Base-by-base conservation (phyloP, 2,888 invertebrate genomes). In the Cataglyphis altisquamis region DNA sequence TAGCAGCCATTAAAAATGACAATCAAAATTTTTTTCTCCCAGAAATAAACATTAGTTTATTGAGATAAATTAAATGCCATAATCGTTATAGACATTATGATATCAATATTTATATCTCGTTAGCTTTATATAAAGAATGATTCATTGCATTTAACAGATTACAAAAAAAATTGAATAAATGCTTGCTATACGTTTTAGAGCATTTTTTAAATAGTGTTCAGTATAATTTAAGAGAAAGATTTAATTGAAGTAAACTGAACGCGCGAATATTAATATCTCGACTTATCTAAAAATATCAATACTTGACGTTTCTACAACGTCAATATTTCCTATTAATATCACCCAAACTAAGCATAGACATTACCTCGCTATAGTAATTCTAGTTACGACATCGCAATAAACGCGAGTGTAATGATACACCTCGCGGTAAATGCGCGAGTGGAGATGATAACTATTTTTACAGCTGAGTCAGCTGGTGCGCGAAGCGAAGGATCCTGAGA, bases 371-470 rank as follows among this genome's bases (percentile, higher is more conserved):
- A 68, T 55, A 77, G 67, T 41, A 29, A 55, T 29, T 6, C 32
- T 8, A 45, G 36, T 62, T 80, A 60, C 78, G 60, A 80, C 70
- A 70, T 45, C 57, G 57, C 64, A 12, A n/a, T 25, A 18, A 18
- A 41, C 68, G 60, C 67, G 75, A 55, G 55, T 67, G 68, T 72
- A 48, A 48, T 36, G 78, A 80, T 60, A 72, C 45, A 57, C 41
- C 18, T 48, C 48, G 68, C 32, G 57, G 57, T 21, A 57, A 80
- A 63, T 45, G 80, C 80, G 66, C 52, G 32, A 36, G 41, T 75
- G 41, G 80, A 60, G 67, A 82, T 64, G 39, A 77, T 66, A 57
- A 67, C 66, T 75, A 74, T 82, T 82, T 78, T 74, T 74, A 63
- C 74, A 55, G 21, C 21, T 81, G 81, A 81, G 74, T 81, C 81